Conservation (phyloP, 2,113 vertebrate genomes). For the Sebastes fasciatus region DNA sequence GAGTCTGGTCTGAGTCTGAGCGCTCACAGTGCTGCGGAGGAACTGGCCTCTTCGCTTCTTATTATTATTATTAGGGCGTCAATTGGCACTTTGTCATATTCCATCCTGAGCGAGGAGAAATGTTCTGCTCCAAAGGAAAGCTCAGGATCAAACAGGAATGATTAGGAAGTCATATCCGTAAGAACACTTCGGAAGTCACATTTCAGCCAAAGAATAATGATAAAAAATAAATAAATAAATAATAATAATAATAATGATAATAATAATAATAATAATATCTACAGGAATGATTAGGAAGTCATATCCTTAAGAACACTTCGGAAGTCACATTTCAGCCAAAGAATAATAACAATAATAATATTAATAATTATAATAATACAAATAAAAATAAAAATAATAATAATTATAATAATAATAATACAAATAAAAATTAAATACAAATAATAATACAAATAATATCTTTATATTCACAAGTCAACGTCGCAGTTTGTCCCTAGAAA, state of each 20-base stretch:
- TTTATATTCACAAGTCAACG: background rate
- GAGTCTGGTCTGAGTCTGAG: constrained; percentile 14
- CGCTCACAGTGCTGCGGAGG: constrained; percentile 21
- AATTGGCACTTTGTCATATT: constrained; percentile 62
- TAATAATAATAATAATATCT: background rate
- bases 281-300: constrained; percentile 26
- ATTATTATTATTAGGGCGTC: constrained; percentile 33
- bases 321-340: constrained; percentile 8
- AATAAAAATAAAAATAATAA: background rate
- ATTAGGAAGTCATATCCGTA: constrained; percentile 19
- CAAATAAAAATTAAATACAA: background rate
- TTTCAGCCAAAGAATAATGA: background rate
- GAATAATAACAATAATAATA: background rate
- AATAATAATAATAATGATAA: background rate
- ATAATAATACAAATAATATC: background rate
- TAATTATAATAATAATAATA: background rate
- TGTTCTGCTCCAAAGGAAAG: constrained; percentile 29
- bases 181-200: background rate
- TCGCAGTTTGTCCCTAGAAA: background rate
- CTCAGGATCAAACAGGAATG: constrained; percentile 27
- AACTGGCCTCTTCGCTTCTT: constrained; percentile 28
- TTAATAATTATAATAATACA: background rate
- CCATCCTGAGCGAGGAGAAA: constrained; percentile 30
- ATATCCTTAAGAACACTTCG: background rate
- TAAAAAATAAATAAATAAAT: too few relatives aligned